Conservation (phyloP, 2,797 vertebrate genomes). For the Microctenopoma steveboyesi region DNA sequence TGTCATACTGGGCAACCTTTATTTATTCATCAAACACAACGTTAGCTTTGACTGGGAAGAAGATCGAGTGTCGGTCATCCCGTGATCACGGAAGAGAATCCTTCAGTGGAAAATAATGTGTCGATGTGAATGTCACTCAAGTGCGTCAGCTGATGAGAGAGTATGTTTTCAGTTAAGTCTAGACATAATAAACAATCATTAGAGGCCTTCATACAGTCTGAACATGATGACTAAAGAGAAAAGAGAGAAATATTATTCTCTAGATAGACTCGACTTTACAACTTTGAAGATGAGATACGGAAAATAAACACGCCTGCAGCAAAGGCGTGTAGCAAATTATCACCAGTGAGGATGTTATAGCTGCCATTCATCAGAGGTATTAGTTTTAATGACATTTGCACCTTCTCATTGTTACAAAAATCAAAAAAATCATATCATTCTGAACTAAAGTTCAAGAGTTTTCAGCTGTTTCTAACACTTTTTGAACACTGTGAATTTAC, state of each 20-base stretch:
- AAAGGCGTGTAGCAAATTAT: neutral
- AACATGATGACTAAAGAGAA: conserved; percentile 42
- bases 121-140: conserved; percentile 59
- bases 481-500: no score
- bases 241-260: conserved; percentile 42
- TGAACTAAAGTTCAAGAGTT: neutral
- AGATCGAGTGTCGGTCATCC: conserved; percentile 70
- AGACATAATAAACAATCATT: conserved; percentile 74
- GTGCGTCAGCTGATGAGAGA: conserved; percentile 67
- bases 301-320: conserved; percentile 1
- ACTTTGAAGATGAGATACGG: conserved; percentile 17
- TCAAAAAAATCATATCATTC: neutral
- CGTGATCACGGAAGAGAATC: conserved; percentile 49
- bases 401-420: neutral
- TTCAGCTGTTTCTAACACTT: neutral
- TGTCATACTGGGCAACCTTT: conserved; percentile 29
- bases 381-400: neutral
- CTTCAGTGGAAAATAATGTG: conserved; percentile 69
- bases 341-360: conserved; percentile 10
- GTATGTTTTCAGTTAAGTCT: conserved; percentile 69
- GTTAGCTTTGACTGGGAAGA: conserved; percentile 59
- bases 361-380: conserved; percentile 14
- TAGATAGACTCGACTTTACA: conserved; percentile 19
- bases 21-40: conserved; percentile 74
- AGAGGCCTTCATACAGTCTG: conserved; percentile 61